Evolutionary conservation across 2,113 vertebrate species (phyloP).

Genomic region (Prionailurus bengalensis): DNA sequence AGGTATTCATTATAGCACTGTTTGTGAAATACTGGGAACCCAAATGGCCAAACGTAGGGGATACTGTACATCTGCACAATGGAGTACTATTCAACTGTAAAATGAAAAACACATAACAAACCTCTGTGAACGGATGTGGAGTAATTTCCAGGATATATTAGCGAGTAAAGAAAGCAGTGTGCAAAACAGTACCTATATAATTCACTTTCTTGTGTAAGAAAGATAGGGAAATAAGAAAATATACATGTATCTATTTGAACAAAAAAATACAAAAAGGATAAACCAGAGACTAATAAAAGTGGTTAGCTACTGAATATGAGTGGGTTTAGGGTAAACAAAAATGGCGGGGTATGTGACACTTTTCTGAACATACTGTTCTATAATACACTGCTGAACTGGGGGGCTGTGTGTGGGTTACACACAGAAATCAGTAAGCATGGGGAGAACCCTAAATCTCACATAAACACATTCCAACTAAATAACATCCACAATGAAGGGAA

Average conservation of each 20-base stretch:
- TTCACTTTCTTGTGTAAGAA: background rate
- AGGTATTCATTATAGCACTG: background rate
- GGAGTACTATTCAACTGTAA: background rate
- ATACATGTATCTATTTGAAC: background rate
- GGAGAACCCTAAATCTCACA: background rate
- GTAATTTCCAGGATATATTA: background rate
- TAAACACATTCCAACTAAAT: background rate
- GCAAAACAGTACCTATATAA: background rate
- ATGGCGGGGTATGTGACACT: background rate
- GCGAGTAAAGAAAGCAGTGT: background rate
- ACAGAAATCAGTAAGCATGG: background rate
- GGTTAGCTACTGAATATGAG: background rate
- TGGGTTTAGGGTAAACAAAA: background rate
- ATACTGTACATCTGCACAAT: accelerated
- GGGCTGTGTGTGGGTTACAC: background rate
- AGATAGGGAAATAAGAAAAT: background rate
- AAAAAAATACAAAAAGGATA: background rate
- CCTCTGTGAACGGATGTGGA: background rate
- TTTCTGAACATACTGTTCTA: background rate
- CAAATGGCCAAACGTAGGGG: background rate
- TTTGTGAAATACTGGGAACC: background rate
- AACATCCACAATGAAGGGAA: background rate
- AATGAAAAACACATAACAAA: background rate
- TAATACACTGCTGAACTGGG: background rate
- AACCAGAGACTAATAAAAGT: background rate